Conservation (phyloP, 2,888 invertebrate genomes). For the Odiellus spinosus region DNA sequence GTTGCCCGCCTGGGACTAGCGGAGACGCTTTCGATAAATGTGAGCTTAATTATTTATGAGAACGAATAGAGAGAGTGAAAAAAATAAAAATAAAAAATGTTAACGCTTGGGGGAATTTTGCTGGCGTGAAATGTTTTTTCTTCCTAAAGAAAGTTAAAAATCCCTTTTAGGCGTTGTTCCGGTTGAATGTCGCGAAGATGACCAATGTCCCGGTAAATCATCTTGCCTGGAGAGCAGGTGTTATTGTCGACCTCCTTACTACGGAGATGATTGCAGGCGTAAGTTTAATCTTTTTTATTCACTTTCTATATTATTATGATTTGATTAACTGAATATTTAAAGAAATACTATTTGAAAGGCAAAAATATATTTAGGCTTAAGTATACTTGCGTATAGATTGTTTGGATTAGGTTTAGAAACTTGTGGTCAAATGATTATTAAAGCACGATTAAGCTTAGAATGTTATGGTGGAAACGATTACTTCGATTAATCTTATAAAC, state of each 20-base stretch:
- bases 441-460: too few species aligned
- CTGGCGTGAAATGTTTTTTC: neutral
- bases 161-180: slow-evolving; percentile 40
- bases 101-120: neutral
- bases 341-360: too few species aligned
- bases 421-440: too few species aligned
- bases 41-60: slow-evolving; percentile 29
- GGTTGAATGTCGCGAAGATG: slow-evolving; percentile 53
- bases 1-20: slow-evolving; percentile 53
- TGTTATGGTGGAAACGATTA: too few species aligned
- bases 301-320: too few species aligned
- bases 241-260: slow-evolving; percentile 74
- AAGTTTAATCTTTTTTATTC: slow-evolving; percentile 35
- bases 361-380: too few species aligned
- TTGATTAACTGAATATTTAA: too few species aligned
- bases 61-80: neutral
- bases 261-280: slow-evolving; percentile 82
- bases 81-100: neutral
- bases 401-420: too few species aligned
- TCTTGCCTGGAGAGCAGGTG: slow-evolving; percentile 60
- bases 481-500: too few species aligned
- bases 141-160: neutral
- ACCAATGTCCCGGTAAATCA: slow-evolving; percentile 76
- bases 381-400: too few species aligned
- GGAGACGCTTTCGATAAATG: slow-evolving; percentile 23